phyloP scores from a whole-genome alignment of 2,797 vertebrate species.

The Cyprinella venusta region DNA sequence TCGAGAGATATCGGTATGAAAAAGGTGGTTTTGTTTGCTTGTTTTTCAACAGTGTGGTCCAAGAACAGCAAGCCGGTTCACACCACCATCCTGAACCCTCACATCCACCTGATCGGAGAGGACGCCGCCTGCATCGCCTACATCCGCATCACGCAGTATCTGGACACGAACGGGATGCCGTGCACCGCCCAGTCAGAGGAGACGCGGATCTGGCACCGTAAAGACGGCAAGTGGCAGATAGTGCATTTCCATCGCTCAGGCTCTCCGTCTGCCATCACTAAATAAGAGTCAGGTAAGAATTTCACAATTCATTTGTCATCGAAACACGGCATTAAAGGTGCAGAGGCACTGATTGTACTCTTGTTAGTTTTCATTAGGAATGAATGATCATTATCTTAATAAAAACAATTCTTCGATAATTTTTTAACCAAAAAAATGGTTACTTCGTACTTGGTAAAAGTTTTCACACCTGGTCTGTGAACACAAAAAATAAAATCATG shows the following conservation, averaged over 20 bases:
- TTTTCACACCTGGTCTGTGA: no score
- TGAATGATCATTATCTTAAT: no score
- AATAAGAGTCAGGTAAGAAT: constrained; percentile 78
- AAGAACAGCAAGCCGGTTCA: constrained; percentile 97
- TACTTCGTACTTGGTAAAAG: no score
- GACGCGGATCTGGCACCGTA: constrained; percentile 96
- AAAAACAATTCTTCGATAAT: no score
- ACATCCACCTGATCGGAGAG: constrained; percentile 97
- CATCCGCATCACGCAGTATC: constrained; percentile 95
- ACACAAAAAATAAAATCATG: no score
- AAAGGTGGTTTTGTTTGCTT: not conserved
- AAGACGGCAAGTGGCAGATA: constrained; percentile 98
- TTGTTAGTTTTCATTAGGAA: no score
- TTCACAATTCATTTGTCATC: not conserved
- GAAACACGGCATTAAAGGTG: not conserved
- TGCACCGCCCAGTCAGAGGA: constrained; percentile 96
- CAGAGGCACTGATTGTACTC: no score
- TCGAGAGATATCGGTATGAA: not conserved
- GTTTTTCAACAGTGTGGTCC: constrained; percentile 88
- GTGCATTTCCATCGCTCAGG: constrained; percentile 98
- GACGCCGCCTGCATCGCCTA: constrained; percentile 99
- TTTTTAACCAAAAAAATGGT: no score
- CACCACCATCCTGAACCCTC: constrained; percentile 97
- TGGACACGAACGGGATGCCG: constrained; percentile 90
- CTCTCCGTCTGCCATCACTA: constrained; percentile 90